Base-by-base conservation (phyloP, 2,888 invertebrate genomes). In the Linyphia triangularis region DNA sequence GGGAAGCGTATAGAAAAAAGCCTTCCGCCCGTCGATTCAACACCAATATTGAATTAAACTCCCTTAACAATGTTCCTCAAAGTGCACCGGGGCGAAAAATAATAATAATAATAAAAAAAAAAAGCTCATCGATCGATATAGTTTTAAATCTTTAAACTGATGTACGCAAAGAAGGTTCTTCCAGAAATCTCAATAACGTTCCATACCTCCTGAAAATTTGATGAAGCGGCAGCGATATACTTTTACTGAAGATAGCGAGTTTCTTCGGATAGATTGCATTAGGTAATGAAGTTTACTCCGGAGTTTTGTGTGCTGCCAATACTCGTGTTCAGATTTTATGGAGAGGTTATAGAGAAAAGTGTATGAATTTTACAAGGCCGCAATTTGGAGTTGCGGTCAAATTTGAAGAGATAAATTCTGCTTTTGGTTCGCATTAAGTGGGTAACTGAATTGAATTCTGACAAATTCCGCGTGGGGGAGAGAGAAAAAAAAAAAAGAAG, bases 221-320 rank as follows among this genome's bases (percentile, higher is more conserved):
- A 85, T 85, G 85, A 85, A 79, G 78, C 78, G 72, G 61, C 61
- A 63, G 70, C 70, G 33, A 37, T 69, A 72, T 40, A 57, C 57
- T 57, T 81, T 81, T 24, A 24, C 40, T 30, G 30, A 30, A 7
- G 10, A 40, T 13, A 51, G 24, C 33, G 37, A 57, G 33, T 67
- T 51, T 75, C 37, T 61, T 26, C 77, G 69, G 22, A 61, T 61
- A 63, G 30, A 26, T 61, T 22, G 78, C 85, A 82, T 78, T 85
- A 85, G 26, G 85, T 85, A 79, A 85, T 85, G 85, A 85, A 85
- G 61, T 85, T 78, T 63, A 78, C 26, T 28, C 33, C 57, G n/a
- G 59, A 37, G 28, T 22, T 30, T 13, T 40, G 61, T 28, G n/a
- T 40, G 22, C 59, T 40, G 37, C 37, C 19, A 10, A 57, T 61